Conservation (phyloP, 2,113 vertebrate genomes). For the Cynopterus brachyotis region DNA sequence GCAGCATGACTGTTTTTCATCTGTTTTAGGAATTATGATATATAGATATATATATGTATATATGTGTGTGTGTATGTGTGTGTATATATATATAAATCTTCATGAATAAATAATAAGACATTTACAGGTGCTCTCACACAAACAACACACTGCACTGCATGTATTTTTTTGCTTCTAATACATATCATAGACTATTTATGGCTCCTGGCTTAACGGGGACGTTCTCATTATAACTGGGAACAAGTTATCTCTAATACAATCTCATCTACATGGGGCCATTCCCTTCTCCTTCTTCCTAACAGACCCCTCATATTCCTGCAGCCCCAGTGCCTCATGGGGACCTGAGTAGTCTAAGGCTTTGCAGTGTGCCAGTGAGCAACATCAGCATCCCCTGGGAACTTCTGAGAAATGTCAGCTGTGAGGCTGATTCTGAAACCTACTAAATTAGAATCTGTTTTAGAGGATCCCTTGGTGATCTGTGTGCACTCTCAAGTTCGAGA, state of each 20-base stretch:
- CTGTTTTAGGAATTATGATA: not conserved
- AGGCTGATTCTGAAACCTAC: not conserved
- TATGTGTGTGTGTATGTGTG: too few relatives aligned
- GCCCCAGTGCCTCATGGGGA: not conserved
- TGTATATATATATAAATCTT: too few relatives aligned
- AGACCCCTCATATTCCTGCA: not conserved
- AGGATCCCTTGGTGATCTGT: not conserved
- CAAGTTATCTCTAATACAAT: not conserved
- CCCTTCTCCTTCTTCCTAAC: not conserved
- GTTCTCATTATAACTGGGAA: not conserved
- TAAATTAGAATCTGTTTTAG: not conserved
- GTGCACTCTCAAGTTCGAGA: not conserved
- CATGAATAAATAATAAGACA: not conserved
- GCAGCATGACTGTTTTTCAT: not conserved
- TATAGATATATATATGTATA: too few relatives aligned
- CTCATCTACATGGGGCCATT: not conserved
- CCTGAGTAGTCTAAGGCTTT: not conserved
- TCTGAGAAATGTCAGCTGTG: not conserved
- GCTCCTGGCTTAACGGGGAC: not conserved
- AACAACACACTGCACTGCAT: not conserved
- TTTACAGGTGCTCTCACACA: not conserved
- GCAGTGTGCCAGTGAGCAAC: not conserved
- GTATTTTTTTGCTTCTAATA: not conserved
- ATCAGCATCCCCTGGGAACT: not conserved
- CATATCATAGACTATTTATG: not conserved